These are phyloP conservation scores for Siniperca undulata DNA, from an alignment of 2,797 vertebrate species.

Conservation along the genomic window DNA sequence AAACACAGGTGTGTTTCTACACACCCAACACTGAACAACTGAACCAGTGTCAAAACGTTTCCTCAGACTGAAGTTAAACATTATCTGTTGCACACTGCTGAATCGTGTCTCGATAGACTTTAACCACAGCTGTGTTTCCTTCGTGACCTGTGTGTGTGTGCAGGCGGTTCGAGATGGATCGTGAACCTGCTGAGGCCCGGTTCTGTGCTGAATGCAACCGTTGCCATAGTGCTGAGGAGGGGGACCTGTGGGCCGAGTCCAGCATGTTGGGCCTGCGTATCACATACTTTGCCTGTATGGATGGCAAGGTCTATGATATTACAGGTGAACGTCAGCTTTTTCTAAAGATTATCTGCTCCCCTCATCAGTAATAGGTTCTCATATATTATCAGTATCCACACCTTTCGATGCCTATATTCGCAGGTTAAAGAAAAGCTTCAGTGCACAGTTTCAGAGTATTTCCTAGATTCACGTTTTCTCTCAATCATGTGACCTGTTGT, in stretches of 20 bases:
- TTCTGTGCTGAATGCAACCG: slow-evolving; percentile 93
- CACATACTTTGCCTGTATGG: slow-evolving; percentile 95
- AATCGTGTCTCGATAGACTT: background rate
- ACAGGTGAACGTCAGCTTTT: slow-evolving; percentile 85
- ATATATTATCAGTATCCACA: background rate
- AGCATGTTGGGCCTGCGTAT: slow-evolving; percentile 95
- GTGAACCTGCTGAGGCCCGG: slow-evolving; percentile 89
- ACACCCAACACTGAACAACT: background rate
- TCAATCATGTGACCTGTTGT: slow-evolving; percentile 35
- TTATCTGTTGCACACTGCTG: background rate
- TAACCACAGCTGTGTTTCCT: slow-evolving; percentile 17
- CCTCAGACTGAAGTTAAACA: background rate
- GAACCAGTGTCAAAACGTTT: background rate
- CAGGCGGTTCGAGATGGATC: slow-evolving; percentile 96
- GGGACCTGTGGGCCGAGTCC: slow-evolving; percentile 96
- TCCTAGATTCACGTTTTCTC: background rate
- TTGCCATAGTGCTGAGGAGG: slow-evolving; percentile 92
- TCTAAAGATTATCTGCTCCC: background rate
- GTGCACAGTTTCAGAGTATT: background rate
- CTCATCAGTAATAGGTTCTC: background rate
- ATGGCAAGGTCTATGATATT: slow-evolving; percentile 94
- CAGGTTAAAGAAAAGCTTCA: background rate
- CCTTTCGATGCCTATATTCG: background rate
- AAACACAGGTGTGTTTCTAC: slow-evolving; percentile 91
- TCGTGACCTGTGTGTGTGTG: slow-evolving; percentile 18